Evolutionary conservation across 2,888 invertebrate species (phyloP).

Genomic region (Antheraea yamamai): DNA sequence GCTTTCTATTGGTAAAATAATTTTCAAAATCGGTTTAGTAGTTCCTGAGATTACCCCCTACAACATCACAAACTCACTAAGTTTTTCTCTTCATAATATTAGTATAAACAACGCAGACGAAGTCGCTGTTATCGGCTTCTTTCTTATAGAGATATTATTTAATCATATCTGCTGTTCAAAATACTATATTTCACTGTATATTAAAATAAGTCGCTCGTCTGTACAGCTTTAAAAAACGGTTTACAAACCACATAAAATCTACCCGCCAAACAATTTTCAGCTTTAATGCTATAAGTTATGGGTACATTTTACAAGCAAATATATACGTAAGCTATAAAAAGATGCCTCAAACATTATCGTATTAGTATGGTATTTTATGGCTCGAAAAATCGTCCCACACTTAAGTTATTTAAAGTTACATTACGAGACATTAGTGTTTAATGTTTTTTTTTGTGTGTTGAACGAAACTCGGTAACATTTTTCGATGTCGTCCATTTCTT

Average conservation of each 20-base stretch:
- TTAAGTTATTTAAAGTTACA: slow-evolving; percentile 50
- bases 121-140: too few relatives aligned
- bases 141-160: too few relatives aligned
- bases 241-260: background rate
- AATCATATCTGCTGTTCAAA: background rate
- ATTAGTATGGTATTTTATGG: slow-evolving; percentile 40
- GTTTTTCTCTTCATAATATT: too few relatives aligned
- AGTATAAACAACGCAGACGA: too few relatives aligned
- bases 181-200: background rate
- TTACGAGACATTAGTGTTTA: slow-evolving; percentile 46
- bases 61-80: too few relatives aligned
- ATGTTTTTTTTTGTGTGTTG: slow-evolving; percentile 46
- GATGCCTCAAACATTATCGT: slow-evolving; percentile 23
- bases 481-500: slow-evolving; percentile 33
- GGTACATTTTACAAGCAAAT: background rate
- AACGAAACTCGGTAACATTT: slow-evolving; percentile 41
- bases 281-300: background rate
- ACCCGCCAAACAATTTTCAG: background rate
- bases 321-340: slow-evolving; percentile 21
- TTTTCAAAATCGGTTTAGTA: too few relatives aligned
- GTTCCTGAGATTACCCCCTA: too few relatives aligned
- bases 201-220: slow-evolving; percentile 2
- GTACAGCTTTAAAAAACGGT: background rate
- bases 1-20: too few relatives aligned
- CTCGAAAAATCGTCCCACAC: slow-evolving; percentile 44